Conservation (phyloP, 2,888 invertebrate species). For the Ephialtes manifestator region DNA sequence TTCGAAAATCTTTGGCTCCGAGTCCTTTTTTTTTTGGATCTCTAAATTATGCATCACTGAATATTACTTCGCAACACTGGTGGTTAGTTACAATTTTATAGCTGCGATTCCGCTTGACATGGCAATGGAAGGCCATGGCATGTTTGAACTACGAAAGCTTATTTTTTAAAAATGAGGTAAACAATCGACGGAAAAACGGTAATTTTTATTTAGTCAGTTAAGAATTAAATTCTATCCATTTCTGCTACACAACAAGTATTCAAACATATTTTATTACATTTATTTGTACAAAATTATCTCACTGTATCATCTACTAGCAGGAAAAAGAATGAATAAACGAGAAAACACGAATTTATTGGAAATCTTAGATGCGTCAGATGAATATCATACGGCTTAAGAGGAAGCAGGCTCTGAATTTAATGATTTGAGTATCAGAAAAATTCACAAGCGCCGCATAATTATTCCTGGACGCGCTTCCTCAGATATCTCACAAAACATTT, state of each 20-base stretch:
- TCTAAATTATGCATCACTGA: too few species aligned
- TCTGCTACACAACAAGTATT: neutral
- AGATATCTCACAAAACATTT: too few species aligned
- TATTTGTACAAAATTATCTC: conserved; percentile 5
- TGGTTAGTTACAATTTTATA: too few species aligned
- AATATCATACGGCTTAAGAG: conserved; percentile 2
- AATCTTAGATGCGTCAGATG: neutral
- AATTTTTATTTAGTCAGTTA: neutral
- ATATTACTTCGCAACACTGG: too few species aligned
- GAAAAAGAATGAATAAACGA: neutral
- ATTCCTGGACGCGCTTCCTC: neutral
- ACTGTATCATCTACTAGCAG: neutral
- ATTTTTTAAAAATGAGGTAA: neutral
- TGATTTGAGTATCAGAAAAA: neutral
- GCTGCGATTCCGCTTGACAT: too few species aligned
- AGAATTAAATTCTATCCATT: neutral
- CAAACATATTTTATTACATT: neutral
- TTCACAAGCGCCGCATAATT: neutral
- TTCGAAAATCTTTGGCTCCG: neutral
- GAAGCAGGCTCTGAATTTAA: neutral
- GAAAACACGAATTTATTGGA: neutral
- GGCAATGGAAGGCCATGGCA: too few species aligned
- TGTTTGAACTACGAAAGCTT: too few species aligned
- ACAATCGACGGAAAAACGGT: neutral
- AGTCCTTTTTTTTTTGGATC: too few species aligned